Base-by-base conservation (phyloP, 2,113 vertebrate genomes). In the Psittacula cyanocephala region DNA sequence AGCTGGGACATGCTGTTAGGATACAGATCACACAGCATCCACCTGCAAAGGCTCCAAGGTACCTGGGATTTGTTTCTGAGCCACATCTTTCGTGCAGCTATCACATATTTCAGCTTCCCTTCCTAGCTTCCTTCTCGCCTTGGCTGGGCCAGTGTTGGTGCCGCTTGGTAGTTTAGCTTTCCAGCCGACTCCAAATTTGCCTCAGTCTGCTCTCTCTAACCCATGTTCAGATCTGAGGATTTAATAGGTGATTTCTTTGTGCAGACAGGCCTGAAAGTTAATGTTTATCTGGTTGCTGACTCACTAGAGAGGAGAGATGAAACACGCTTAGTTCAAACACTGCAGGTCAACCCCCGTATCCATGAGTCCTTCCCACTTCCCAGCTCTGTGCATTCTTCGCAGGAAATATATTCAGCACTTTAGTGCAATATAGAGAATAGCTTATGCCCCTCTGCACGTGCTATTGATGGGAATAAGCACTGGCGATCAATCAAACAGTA, bases 381-480 rank as follows among this genome's bases (percentile, higher is more conserved):
- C 1, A 0, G 39, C 43, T 75, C 67, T 39, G 22, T 64, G 27
- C 35, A 63, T 17, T 37, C 33, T 24, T 50, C 47, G 63, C 10
- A 0, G 0, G 46, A 23, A 29, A 16, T 55, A 39, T 81, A 27
- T 33, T 60, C 46, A 68, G 62, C 47, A 18, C 8, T 20, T 72
- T 13, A 23, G 17, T 20, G n/a, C 14, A 11, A 50, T 6, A n/a
- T 37, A 37, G 41, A 55, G 49, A 62, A 39, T 2, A 33, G 22
- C 8, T 9, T 20, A 2, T 33, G 50, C 17, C 11, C 16, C 6
- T 69, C 75, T 39, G 14, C 3, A 0, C 2, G 1, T 2, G 0
- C 49, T 24, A 14, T 7, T 13, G 35, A 55, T 84, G 46, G 74
- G 27, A 47, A 57, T 44, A 52, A 69, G 16, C 29, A 33, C 49